Evolutionary conservation across 2,797 vertebrate species (phyloP).

Genomic region (Martes flavigula): DNA sequence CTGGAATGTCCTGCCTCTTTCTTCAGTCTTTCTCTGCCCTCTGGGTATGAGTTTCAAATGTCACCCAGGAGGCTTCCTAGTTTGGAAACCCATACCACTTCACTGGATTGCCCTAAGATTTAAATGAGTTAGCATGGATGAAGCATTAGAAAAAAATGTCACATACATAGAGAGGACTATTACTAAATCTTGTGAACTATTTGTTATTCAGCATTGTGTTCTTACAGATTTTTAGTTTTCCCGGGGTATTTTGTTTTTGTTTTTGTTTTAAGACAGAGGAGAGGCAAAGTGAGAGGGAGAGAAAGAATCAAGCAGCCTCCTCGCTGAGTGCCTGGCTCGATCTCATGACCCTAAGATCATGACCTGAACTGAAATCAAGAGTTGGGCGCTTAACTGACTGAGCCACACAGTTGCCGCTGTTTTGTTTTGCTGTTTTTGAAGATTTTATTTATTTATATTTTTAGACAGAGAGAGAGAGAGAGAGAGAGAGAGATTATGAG

Average conservation of each 20-base stretch:
- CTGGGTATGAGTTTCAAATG: background rate
- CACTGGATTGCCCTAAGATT: background rate
- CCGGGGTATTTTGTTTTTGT: background rate
- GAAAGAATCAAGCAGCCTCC: background rate
- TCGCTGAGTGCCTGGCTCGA: rapidly evolving
- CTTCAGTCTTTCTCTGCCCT: background rate
- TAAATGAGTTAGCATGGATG: background rate
- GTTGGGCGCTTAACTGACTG: background rate
- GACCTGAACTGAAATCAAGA: background rate
- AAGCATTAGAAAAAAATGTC: background rate
- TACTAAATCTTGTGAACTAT: background rate
- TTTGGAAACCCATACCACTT: background rate
- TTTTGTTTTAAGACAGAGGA: background rate
- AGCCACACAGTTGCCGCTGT: too few relatives aligned
- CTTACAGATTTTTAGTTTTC: background rate
- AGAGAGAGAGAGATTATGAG: too few relatives aligned
- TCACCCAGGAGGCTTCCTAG: background rate
- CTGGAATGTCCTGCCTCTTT: background rate
- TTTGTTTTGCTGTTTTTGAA: too few relatives aligned
- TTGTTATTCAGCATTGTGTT: conserved; percentile 25
- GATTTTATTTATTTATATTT: too few relatives aligned
- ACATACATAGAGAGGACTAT: background rate
- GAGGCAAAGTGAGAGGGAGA: background rate
- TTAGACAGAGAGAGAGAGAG: too few relatives aligned
- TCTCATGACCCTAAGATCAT: background rate